Evolutionary conservation across 2,113 vertebrate genomes (phyloP), one percentile per base, ranked within the genome.

Genomic region (Oncorhynchus clarkii): DNA sequence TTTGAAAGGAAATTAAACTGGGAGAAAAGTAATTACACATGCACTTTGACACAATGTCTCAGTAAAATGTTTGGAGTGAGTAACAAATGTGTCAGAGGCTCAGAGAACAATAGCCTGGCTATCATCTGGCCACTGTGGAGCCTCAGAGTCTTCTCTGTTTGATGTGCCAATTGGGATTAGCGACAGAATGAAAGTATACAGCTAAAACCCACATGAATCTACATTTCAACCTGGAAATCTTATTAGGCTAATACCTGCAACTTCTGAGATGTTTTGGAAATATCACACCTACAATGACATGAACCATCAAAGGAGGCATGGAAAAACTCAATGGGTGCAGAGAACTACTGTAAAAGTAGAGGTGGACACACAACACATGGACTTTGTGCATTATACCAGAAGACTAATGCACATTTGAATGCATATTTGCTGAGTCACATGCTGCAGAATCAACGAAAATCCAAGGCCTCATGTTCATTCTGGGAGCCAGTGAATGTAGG

Each of bases 401-500:
- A 54, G 39, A 54, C 79, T 51, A 73, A 71, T 59, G 39, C 39
- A 45, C 9, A 45, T 45, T 45, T 45, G 39, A 45, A 45, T 45
- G 45, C 20, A 64, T n/a, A 71, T 72, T 74, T 59, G 72, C 72
- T 14, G 5, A 22, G 20, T 75, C 60, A 74, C 39, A 59, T 78
- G 59, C 76, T 48, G 70, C 57, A 69, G 27, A 77, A 1, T 64
- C 80, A 62, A 26, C 78, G 75, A 87, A 85, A 45, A 45, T 45
- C 39, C 9, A 45, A 74, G 71, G 76, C 77, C 59, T 75, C 60
- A 54, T 71, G 77, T 18, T 84, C 76, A 80, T 84, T 82, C 84
- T 69, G 39, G 54, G 60, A 89, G 82, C 77, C 80, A 83, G 11
- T 80, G 80, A 86, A 80, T 84, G 67, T 82, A 48, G 67, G 74